Conservation (phyloP, 1,140 invertebrate genomes). For the Bombus haemorrhoidalis region DNA sequence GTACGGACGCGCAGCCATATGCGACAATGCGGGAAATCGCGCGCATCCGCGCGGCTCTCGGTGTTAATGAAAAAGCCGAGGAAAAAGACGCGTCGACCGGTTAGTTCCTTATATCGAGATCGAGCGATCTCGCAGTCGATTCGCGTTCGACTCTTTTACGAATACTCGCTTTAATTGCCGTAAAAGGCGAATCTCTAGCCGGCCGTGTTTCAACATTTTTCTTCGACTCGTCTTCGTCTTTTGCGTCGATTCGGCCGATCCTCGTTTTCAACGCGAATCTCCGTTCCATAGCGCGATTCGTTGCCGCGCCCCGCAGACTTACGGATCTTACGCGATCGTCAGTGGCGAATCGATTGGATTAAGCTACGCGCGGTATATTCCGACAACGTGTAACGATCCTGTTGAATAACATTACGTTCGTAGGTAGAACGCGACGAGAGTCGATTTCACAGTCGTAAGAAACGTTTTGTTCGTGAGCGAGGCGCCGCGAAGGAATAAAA, state of each 20-base stretch:
- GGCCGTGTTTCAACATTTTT: neutral
- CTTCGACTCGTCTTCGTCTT: neutral
- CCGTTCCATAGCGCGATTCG: too few species aligned
- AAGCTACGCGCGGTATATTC: too few species aligned
- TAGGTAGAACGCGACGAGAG: neutral
- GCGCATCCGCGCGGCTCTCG: neutral
- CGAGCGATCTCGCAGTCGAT: neutral
- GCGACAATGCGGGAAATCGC: neutral
- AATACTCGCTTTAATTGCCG: neutral
- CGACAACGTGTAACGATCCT: too few species aligned
- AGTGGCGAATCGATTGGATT: fast-evolving
- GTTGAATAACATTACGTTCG: neutral
- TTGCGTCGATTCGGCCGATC: too few species aligned
- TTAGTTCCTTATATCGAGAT: constrained; percentile 12
- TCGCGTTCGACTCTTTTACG: neutral
- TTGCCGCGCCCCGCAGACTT: too few species aligned
- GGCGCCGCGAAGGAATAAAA: neutral
- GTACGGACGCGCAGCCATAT: neutral
- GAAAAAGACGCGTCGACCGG: neutral
- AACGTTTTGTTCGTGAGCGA: neutral
- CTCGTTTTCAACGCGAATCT: too few species aligned
- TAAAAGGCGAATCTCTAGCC: neutral
- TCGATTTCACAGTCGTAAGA: neutral
- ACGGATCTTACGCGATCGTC: too few species aligned
- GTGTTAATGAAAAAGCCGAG: constrained; percentile 21